Conservation (phyloP, 2,113 vertebrate species). For the Nyctibius bracteatus region DNA sequence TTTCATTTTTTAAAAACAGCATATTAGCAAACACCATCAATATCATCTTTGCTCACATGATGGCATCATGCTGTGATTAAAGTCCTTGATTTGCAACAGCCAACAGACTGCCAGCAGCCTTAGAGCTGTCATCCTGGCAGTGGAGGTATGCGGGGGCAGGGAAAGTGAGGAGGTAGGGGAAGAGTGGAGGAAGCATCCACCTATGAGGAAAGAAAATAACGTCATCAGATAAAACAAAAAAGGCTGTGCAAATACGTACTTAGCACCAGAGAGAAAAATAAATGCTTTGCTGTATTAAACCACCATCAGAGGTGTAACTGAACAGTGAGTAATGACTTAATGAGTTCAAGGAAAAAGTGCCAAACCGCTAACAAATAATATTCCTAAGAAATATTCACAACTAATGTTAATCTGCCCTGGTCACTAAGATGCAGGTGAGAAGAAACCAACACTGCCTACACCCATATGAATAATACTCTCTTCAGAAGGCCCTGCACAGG, state of each 20-base stretch:
- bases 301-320: not conserved
- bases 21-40: not conserved
- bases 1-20: not conserved
- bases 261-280: not conserved
- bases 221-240: not conserved
- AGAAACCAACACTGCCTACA: not conserved
- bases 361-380: not conserved
- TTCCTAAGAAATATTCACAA: not conserved
- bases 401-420: not conserved
- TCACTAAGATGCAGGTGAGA: not conserved
- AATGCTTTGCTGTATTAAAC: not conserved
- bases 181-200: not conserved
- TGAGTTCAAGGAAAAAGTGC: not conserved
- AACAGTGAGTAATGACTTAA: not conserved
- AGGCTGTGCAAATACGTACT: not conserved
- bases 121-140: not conserved
- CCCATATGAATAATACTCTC: not conserved
- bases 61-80: conserved; percentile 1
- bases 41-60: conserved; percentile 19
- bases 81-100: not conserved
- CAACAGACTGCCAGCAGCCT: not conserved
- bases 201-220: not conserved
- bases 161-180: not conserved
- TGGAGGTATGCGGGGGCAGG: not conserved
- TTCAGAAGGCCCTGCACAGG: not conserved